phyloP scores from a whole-genome alignment of 2,888 invertebrate genomes.

The Chalcis sispes region DNA sequence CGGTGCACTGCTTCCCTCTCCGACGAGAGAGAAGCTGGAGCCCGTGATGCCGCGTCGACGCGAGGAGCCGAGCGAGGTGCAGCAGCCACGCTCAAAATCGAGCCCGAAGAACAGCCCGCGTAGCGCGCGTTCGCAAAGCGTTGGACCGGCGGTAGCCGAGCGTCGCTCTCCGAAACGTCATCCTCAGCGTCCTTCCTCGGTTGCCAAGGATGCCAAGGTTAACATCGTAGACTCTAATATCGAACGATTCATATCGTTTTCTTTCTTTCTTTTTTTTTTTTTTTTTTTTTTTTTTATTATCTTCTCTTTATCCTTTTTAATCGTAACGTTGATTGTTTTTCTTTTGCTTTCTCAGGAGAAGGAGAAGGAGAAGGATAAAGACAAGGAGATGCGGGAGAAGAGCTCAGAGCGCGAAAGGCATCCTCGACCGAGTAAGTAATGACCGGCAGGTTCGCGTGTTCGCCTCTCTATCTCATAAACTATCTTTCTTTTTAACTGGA shows the following conservation, averaged over 20 bases:
- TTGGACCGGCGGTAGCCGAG: slow-evolving; percentile 81
- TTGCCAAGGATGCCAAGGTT: slow-evolving; percentile 72
- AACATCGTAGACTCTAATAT: neutral
- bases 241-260: neutral
- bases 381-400: slow-evolving; percentile 70
- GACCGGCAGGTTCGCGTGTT: slow-evolving; percentile 37
- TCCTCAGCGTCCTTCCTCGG: slow-evolving; percentile 76
- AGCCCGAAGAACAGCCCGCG: slow-evolving; percentile 80
- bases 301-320: neutral
- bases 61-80: slow-evolving; percentile 76
- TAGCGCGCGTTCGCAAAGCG: slow-evolving; percentile 82
- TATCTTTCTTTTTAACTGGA: slow-evolving; percentile 17
- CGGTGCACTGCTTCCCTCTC: slow-evolving; percentile 83
- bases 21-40: slow-evolving; percentile 84
- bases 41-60: slow-evolving; percentile 81
- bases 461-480: no score
- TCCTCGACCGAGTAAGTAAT: slow-evolving; percentile 75
- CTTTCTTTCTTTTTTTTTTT: slow-evolving; percentile 1
- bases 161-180: slow-evolving; percentile 89
- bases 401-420: slow-evolving; percentile 73
- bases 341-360: slow-evolving; percentile 65
- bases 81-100: slow-evolving; percentile 74
- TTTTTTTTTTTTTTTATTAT: neutral
- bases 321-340: neutral
- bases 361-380: slow-evolving; percentile 73